Evolutionary conservation across 2,888 invertebrate genomes (phyloP).

Genomic region (Calameuta filiformis): DNA sequence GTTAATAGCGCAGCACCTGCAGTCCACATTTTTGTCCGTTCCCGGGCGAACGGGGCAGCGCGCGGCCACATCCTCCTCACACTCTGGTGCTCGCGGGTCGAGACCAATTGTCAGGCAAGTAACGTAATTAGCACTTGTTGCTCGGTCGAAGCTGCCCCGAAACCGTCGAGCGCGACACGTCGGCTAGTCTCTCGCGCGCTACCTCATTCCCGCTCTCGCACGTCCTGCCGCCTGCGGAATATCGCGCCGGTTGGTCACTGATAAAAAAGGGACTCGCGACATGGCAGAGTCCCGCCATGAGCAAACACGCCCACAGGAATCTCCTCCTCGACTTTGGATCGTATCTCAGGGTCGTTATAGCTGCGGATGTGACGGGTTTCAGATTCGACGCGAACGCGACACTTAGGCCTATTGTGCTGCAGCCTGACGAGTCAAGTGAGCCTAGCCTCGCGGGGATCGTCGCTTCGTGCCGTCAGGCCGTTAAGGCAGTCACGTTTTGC

Average conservation of each 20-base stretch:
- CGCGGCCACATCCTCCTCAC: background rate
- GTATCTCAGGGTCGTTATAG: too few species aligned
- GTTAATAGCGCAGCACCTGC: background rate
- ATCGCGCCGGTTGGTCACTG: background rate
- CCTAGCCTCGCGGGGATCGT: conserved; percentile 20
- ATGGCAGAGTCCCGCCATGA: background rate
- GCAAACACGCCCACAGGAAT: background rate
- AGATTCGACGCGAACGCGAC: too few species aligned
- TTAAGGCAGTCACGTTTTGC: conserved; percentile 26
- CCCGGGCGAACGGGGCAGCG: too few species aligned
- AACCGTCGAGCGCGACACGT: background rate
- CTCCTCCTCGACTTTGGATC: too few species aligned
- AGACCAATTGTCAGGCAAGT: background rate
- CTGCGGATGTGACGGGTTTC: too few species aligned
- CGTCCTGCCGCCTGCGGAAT: background rate
- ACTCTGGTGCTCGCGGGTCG: background rate
- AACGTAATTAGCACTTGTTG: background rate
- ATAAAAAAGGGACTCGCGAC: background rate
- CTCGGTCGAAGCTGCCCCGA: background rate
- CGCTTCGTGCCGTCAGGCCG: conserved; percentile 26
- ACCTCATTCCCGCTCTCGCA: too few species aligned
- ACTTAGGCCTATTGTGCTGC: conserved; percentile 17
- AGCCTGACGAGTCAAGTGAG: conserved; percentile 28
- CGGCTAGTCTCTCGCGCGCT: too few species aligned
- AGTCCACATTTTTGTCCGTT: background rate